These are phyloP conservation scores for Archocentrus centrarchus DNA, from an alignment of 2,113 vertebrate genomes.

Conservation along the genomic window DNA sequence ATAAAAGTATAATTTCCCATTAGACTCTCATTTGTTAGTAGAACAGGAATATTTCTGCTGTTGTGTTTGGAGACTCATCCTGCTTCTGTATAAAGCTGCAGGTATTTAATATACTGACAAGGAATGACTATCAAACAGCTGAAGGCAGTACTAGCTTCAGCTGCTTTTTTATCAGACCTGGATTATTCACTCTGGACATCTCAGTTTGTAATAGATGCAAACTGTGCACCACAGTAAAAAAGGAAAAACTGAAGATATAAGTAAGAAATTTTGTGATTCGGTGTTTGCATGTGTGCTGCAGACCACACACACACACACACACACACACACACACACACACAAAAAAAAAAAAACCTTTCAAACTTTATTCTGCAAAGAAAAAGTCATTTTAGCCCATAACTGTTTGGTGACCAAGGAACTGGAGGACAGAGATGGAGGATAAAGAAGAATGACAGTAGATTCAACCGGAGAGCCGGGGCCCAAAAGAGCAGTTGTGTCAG, in stretches of 20 bases:
- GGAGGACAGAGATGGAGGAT: neutral
- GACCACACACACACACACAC: neutral
- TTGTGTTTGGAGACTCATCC: neutral
- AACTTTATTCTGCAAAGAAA: neutral
- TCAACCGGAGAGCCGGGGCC: too few relatives aligned
- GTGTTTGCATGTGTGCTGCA: neutral
- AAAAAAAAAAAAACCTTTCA: too few relatives aligned
- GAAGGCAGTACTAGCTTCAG: neutral
- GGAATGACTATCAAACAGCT: neutral
- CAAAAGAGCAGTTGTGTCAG: neutral
- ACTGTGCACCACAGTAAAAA: neutral
- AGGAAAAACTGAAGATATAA: too few relatives aligned
- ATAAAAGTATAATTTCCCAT: neutral
- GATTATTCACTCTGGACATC: neutral
- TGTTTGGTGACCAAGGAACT: neutral
- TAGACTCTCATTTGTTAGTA: neutral
- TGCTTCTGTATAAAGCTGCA: neutral
- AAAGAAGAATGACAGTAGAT: neutral
- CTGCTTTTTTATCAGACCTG: neutral
- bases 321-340: too few relatives aligned
- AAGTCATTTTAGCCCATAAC: neutral
- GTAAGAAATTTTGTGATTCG: too few relatives aligned
- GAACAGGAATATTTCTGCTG: neutral
- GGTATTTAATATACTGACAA: neutral
- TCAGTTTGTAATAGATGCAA: neutral